Evolutionary conservation across 2,888 invertebrate genomes (phyloP).

Genomic region (Trissolcus brochymenae): DNA sequence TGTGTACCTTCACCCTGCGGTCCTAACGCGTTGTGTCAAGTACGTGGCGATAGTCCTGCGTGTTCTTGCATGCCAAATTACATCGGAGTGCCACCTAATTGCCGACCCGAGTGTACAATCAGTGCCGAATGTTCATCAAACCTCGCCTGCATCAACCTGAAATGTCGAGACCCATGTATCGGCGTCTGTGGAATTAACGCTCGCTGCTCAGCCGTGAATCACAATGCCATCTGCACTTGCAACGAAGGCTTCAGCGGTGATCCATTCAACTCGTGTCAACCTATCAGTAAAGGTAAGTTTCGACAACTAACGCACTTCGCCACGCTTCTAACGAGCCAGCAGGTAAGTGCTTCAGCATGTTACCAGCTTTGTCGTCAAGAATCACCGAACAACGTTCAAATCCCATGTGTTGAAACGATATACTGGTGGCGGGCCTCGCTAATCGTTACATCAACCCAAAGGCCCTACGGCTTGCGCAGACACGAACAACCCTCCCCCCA

Average conservation of each 20-base stretch:
- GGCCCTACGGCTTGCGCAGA: constrained; percentile 34
- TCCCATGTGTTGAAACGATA: constrained; percentile 15
- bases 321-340: constrained; percentile 31
- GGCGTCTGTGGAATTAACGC: constrained; percentile 87
- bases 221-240: constrained; percentile 79
- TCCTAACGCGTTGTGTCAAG: constrained; percentile 81
- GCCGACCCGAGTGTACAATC: constrained; percentile 75
- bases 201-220: constrained; percentile 84
- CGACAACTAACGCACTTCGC: constrained; percentile 6
- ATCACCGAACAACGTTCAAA: constrained; percentile 4
- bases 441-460: constrained; percentile 28
- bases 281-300: constrained; percentile 68
- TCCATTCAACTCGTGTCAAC: constrained; percentile 79
- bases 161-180: constrained; percentile 80
- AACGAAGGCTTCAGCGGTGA: constrained; percentile 84
- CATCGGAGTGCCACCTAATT: constrained; percentile 79
- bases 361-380: background rate
- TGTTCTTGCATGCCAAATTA: constrained; percentile 82
- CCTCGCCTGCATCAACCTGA: constrained; percentile 75
- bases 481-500: constrained; percentile 31
- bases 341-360: constrained; percentile 66
- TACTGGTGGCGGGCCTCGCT: constrained; percentile 63
- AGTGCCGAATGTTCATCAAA: constrained; percentile 76
- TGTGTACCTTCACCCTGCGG: constrained; percentile 80
- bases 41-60: constrained; percentile 80